Conservation (phyloP, 2,113 vertebrate genomes). For the Camelus dromedarius region DNA sequence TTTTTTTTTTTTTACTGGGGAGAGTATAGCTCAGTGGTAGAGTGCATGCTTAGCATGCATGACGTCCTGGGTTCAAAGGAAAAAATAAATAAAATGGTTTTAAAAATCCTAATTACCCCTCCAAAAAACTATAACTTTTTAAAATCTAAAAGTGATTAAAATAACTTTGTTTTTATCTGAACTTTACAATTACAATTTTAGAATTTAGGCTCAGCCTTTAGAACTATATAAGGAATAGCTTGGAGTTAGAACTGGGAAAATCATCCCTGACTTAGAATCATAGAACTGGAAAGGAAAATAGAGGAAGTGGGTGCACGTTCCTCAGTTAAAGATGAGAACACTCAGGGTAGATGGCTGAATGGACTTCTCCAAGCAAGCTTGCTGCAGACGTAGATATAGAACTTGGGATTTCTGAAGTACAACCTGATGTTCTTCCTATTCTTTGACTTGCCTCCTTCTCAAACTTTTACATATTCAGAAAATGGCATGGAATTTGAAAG, state of each 20-base stretch:
- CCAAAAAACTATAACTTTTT: too few relatives aligned
- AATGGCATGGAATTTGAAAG: background rate
- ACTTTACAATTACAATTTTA: constrained; percentile 15
- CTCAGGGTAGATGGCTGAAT: background rate
- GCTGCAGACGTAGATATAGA: background rate
- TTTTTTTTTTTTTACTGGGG: too few relatives aligned
- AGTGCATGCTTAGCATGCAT: too few relatives aligned
- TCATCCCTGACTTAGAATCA: background rate
- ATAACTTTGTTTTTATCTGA: constrained; percentile 15
- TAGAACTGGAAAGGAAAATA: background rate
- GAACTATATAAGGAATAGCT: background rate
- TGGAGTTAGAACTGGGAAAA: background rate
- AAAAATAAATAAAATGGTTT: too few relatives aligned
- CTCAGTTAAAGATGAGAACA: background rate
- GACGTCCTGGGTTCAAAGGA: too few relatives aligned
- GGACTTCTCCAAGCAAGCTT: background rate
- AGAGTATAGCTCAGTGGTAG: too few relatives aligned
- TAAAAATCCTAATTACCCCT: too few relatives aligned
- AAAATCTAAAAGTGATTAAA: background rate
- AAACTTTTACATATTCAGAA: background rate
- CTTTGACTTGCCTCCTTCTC: background rate
- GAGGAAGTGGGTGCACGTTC: background rate
- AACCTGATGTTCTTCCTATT: background rate
- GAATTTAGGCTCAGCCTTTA: background rate
- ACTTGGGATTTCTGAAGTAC: background rate